These are phyloP conservation scores for Artemisiospiza belli DNA, from an alignment of 2,113 vertebrate species.

Conservation along the genomic window DNA sequence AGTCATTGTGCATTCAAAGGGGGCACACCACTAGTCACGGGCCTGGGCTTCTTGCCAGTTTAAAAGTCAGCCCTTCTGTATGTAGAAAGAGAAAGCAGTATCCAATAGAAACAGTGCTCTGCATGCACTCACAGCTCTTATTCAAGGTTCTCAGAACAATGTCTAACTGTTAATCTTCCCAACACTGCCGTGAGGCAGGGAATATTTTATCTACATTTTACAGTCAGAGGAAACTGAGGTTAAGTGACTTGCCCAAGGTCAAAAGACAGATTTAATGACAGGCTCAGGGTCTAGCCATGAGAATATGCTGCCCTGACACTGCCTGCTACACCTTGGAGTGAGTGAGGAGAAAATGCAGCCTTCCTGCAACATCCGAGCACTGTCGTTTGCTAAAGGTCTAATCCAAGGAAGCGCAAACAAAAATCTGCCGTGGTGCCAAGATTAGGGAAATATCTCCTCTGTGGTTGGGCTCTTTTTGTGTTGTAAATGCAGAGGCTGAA, in stretches of 20 bases:
- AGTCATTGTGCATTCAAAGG: constrained; percentile 63
- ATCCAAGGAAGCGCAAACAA: constrained; percentile 65
- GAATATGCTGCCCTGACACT: constrained; percentile 26
- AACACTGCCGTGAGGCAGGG: constrained; percentile 52
- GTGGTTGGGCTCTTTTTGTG: constrained; percentile 61
- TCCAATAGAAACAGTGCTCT: constrained; percentile 58
- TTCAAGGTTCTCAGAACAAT: constrained; percentile 61
- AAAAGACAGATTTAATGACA: constrained; percentile 48
- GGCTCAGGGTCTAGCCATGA: constrained; percentile 28
- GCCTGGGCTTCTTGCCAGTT: constrained; percentile 65
- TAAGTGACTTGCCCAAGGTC: constrained; percentile 66
- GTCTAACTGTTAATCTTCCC: constrained; percentile 66
- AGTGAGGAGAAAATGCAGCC: neutral
- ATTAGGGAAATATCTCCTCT: constrained; percentile 69
- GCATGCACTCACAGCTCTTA: constrained; percentile 55
- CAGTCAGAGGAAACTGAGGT: constrained; percentile 63
- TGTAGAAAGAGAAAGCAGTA: constrained; percentile 53
- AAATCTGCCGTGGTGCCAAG: constrained; percentile 60
- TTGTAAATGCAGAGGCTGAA: constrained; percentile 69
- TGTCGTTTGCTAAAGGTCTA: constrained; percentile 54
- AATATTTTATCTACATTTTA: constrained; percentile 66
- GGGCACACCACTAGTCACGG: constrained; percentile 59
- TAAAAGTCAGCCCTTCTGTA: constrained; percentile 64
- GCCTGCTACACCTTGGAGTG: constrained; percentile 18
- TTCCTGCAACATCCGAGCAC: neutral